A percentile compares a stretch with the other conserved stretches of the same genome.
Evolutionary conservation across 2,797 vertebrate species (phyloP).

Genomic region (Lateolabrax maculatus): DNA sequence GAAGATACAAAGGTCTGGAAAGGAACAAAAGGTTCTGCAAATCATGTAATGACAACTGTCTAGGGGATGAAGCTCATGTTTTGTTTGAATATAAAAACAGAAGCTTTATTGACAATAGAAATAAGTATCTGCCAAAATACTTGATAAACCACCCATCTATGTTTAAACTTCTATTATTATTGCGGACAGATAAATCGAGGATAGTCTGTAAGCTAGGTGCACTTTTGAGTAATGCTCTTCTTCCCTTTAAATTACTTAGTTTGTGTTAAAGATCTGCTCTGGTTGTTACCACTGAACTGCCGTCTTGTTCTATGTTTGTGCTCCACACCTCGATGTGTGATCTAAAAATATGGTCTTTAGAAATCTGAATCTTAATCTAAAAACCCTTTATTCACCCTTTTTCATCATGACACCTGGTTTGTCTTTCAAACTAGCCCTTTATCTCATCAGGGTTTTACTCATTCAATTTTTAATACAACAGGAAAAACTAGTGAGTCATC

Average conservation of each 20-base stretch:
- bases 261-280: too few species aligned
- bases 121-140: background rate
- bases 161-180: background rate
- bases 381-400: too few species aligned
- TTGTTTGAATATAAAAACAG: background rate
- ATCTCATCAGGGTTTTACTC: too few species aligned
- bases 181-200: background rate
- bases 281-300: too few species aligned
- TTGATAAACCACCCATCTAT: too few species aligned
- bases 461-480: background rate
- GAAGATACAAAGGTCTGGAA: background rate
- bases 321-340: too few species aligned
- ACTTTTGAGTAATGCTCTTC: background rate
- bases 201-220: background rate
- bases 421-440: background rate
- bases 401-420: background rate
- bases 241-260: too few species aligned
- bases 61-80: background rate
- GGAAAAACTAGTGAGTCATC: background rate
- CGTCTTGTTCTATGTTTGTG: too few species aligned
- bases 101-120: background rate
- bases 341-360: too few species aligned
- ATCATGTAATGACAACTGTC: background rate
- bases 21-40: constrained; percentile 5
- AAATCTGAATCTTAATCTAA: too few species aligned